phyloP scores from a whole-genome alignment of 2,888 invertebrate species.

The Diarsia rubi region DNA sequence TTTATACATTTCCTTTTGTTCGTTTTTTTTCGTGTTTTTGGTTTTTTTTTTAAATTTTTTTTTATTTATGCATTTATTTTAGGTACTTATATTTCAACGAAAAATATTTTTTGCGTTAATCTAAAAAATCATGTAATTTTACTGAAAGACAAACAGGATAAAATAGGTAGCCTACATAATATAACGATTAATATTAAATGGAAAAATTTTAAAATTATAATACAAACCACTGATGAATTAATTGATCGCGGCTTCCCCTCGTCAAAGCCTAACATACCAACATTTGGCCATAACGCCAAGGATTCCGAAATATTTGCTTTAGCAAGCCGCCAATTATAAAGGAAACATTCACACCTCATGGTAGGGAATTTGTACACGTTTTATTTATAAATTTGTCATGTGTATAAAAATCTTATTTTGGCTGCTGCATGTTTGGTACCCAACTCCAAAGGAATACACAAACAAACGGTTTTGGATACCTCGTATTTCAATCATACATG shows the following conservation, averaged over 20 bases:
- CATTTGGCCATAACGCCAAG: slow-evolving; percentile 36
- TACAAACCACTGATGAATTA: slow-evolving; percentile 50
- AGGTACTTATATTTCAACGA: too few relatives aligned
- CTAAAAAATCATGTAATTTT: not conserved
- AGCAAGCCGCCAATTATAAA: slow-evolving; percentile 66
- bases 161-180: too few relatives aligned
- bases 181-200: slow-evolving; percentile 26
- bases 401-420: slow-evolving; percentile 3
- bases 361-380: slow-evolving; percentile 24
- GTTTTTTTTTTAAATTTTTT: too few relatives aligned
- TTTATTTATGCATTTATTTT: too few relatives aligned
- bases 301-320: slow-evolving; percentile 59
- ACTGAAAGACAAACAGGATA: too few relatives aligned
- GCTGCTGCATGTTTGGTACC: slow-evolving; percentile 12
- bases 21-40: too few relatives aligned
- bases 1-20: too few relatives aligned
- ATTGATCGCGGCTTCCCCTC: slow-evolving; percentile 43
- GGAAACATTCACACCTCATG: slow-evolving; percentile 25
- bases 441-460: not conserved
- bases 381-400: slow-evolving; percentile 43
- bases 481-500: too few relatives aligned
- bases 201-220: slow-evolving; percentile 35
- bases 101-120: not conserved
- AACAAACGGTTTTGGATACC: not conserved
- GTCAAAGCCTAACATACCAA: slow-evolving; percentile 39